Conservation (phyloP, 2,113 vertebrate genomes). For the Clarias magur region DNA sequence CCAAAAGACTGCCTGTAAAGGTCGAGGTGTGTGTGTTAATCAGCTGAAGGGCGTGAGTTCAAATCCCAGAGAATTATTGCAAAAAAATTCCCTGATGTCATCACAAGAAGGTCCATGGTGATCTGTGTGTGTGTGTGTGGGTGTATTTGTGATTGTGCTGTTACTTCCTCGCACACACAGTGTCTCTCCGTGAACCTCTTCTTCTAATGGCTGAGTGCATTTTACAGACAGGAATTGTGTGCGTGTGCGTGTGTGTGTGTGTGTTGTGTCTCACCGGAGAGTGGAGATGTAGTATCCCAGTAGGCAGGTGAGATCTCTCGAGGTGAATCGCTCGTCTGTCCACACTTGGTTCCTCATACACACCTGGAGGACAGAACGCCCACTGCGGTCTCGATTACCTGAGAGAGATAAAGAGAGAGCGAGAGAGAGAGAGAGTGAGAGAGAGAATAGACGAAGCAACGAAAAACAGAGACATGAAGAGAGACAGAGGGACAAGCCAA, state of each 20-base stretch:
- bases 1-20: background rate
- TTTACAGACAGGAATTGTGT: background rate
- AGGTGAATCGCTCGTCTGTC: slow-evolving; percentile 64
- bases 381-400: slow-evolving; percentile 79
- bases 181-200: too few relatives aligned
- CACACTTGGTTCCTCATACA: slow-evolving; percentile 71
- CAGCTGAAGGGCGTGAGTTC: background rate
- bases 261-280: slow-evolving; percentile 69
- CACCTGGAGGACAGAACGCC: slow-evolving; percentile 78
- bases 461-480: background rate
- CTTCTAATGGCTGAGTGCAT: too few relatives aligned
- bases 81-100: slow-evolving; percentile 4
- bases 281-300: slow-evolving; percentile 76
- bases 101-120: background rate
- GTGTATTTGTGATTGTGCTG: background rate
- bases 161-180: too few relatives aligned
- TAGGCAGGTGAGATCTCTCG: slow-evolving; percentile 70
- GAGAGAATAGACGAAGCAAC: background rate
- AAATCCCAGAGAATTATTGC: background rate
- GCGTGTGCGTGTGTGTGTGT: background rate
- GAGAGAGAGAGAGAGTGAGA: background rate
- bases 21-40: background rate
- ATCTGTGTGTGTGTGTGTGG: background rate
- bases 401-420: slow-evolving; percentile 44
- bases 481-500: background rate